Base-by-base conservation (phyloP, 1,140 invertebrate genomes). In the Drosophila kikkawai region DNA sequence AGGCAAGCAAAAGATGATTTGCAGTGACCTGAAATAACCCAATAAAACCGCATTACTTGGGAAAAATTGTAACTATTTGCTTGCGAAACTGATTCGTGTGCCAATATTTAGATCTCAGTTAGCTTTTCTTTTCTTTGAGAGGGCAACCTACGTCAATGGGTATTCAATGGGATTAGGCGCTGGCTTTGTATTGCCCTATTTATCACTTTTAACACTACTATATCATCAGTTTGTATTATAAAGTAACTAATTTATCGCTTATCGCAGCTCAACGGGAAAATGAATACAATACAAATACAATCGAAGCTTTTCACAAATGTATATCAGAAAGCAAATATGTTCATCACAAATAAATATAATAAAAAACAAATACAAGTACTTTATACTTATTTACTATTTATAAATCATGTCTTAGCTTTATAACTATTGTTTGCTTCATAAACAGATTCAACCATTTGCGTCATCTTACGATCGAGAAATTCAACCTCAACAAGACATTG, bases 181-280 rank as follows among this genome's bases (percentile, higher is more conserved):
- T 51, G 55, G 12, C 37, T 50, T 73, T 73, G 22, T 73, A 50
- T 42, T 37, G 55, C 37, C 70, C 45, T 45, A 59, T 73, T 73
- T 73, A 60, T 71, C 67, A 60, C 55, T 71, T 71, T 59, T 71
- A 59, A 71, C 69, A 73, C 45, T 34, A 56, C n/a, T 15, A 37
- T 55, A 55, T 47, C 15, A 50, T 63, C 36, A 32, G 48, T 47
- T 17, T 56, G 34, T 11, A 6, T 5, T 37, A 32, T 37, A 58
- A 50, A 50, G 51, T 7, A 71, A 70, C 42, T 58, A 57, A 73
- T 73, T 73, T 71, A 73, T 73, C 69, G 47, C 53, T 71, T 71
- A 71, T 50, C 65, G 67, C 51, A 36, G 65, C 8, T 71, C 34
- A 58, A 58, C 70, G 69, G 69, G 66, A 73, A 71, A 59, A 59